Evolutionary conservation across 35 echinoderm and acorn worm genomes (phyloP), one percentile per base, ranked within the genome.

Genomic region (Lytechinus pictus): DNA sequence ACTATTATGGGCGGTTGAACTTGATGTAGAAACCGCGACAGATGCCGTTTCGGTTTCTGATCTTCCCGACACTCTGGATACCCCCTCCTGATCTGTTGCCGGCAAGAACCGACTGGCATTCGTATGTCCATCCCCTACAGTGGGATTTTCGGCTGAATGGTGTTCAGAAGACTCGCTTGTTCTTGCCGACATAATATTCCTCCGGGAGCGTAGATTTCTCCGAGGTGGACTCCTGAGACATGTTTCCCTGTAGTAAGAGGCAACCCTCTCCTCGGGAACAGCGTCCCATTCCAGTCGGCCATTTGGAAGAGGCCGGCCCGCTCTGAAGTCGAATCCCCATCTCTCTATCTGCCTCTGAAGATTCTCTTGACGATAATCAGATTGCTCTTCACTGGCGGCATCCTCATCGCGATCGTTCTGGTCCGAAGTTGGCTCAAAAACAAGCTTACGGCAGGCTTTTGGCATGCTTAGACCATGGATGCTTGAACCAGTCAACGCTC

Each of bases 261-360:
- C 28, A 14, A 90, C 88, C 10, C 27, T 90, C 16, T 44, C 88
- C 88, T 90, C 88, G 27, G 88, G 24, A 5, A 14, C 88, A 12
- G 88, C 28, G 16, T 29, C 29, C 88, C 88, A 90, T 5, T 90
- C 16, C 10, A 79, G 1, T 79, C 66, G 66, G 66, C 88, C 52
- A 10, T 21, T 27, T 33, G 10, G 16, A 12, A 90, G 52, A 52
- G 88, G 88, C 52, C 52, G 11, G 9, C 88, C 88, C 16, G 28
- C 28, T 54, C 13, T 12, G 52, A 90, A 90, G 52, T 90, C n/a
- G 88, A 90, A 90, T 54, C 28, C 52, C 88, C 88, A 90, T 90
- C 52, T 90, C 88, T 90, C 10, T 1, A 13, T 90, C 16, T 90
- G 88, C 88, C 52, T 79, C n/a, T 79, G 66, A 24, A 14, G 66